phyloP scores from a whole-genome alignment of 2,113 vertebrate species.

The Calonectris borealis region DNA sequence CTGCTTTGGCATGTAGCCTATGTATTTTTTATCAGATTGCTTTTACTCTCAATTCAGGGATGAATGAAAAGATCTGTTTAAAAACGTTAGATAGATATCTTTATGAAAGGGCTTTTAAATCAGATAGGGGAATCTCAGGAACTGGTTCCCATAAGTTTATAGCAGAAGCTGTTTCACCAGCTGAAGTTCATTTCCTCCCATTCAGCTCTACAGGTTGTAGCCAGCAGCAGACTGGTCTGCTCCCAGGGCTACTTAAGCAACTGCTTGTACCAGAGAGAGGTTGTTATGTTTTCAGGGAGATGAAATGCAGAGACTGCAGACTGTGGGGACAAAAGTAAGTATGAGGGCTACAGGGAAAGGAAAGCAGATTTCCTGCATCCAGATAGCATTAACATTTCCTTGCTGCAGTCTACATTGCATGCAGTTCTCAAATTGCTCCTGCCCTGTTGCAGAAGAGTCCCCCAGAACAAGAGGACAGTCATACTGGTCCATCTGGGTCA shows the following conservation, averaged over 20 bases:
- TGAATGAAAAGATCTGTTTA: constrained; percentile 36
- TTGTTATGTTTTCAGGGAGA: not conserved
- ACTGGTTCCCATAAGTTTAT: not conserved
- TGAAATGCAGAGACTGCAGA: not conserved
- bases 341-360: not conserved
- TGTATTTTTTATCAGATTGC: constrained; percentile 22
- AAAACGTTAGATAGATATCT: not conserved
- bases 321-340: not conserved
- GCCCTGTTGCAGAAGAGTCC: not conserved
- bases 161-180: not conserved
- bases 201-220: not conserved
- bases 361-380: not conserved
- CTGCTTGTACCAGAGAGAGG: not conserved
- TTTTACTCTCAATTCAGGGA: constrained; percentile 31
- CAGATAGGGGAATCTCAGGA: not conserved
- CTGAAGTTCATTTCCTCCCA: not conserved
- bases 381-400: not conserved
- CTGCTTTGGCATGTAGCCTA: not conserved
- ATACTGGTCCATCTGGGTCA: not conserved
- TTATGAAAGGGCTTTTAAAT: not conserved
- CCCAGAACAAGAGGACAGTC: not conserved
- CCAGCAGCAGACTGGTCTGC: not conserved
- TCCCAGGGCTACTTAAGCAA: not conserved
- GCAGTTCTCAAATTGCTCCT: not conserved
- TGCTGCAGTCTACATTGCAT: not conserved